Percentiles rank a stretch among this genome's conserved stretches.
These are phyloP conservation scores for Scomber scombrus DNA, from an alignment of 2,113 vertebrate genomes.

Conservation along the genomic window DNA sequence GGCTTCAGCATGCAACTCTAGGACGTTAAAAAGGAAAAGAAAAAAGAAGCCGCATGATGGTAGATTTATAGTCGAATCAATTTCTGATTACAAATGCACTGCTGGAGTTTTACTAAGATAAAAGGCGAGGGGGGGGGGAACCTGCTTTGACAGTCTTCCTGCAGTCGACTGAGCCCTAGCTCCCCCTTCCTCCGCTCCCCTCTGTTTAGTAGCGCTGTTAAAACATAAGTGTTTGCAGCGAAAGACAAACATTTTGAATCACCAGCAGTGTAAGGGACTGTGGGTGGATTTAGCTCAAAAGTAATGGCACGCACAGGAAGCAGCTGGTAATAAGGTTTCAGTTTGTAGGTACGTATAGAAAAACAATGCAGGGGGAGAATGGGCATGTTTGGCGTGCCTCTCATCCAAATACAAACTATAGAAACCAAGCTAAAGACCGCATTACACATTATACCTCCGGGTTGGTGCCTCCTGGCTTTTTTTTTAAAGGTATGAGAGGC, in stretches of 20 bases:
- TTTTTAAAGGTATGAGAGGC: constrained; percentile 57
- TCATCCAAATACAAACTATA: constrained; percentile 29
- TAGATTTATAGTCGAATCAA: constrained; percentile 9
- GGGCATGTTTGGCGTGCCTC: constrained; percentile 44
- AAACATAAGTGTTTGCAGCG: neutral
- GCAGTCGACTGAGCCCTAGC: neutral
- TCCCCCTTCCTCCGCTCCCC: neutral
- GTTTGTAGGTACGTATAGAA: constrained; percentile 12
- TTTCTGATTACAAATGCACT: constrained; percentile 38
- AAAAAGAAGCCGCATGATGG: constrained; percentile 9
- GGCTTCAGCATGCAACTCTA: constrained; percentile 62
- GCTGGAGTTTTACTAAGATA: constrained; percentile 69
- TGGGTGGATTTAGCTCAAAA: constrained; percentile 22
- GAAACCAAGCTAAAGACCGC: constrained; percentile 45
- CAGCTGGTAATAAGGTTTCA: constrained; percentile 18
- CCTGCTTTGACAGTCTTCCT: constrained; percentile 3
- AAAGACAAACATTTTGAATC: constrained; percentile 13
- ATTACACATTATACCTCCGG: constrained; percentile 32
- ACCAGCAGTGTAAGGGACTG: constrained; percentile 1
- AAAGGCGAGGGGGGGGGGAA: constrained; percentile 31
- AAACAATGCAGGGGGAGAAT: neutral
- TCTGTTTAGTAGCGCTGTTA: neutral
- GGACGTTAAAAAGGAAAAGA: constrained; percentile 1
- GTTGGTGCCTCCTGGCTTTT: constrained; percentile 43
- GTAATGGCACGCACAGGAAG: constrained; percentile 57